These are phyloP conservation scores for Morone chrysops DNA, from an alignment of 2,113 vertebrate genomes.

Conservation along the genomic window DNA sequence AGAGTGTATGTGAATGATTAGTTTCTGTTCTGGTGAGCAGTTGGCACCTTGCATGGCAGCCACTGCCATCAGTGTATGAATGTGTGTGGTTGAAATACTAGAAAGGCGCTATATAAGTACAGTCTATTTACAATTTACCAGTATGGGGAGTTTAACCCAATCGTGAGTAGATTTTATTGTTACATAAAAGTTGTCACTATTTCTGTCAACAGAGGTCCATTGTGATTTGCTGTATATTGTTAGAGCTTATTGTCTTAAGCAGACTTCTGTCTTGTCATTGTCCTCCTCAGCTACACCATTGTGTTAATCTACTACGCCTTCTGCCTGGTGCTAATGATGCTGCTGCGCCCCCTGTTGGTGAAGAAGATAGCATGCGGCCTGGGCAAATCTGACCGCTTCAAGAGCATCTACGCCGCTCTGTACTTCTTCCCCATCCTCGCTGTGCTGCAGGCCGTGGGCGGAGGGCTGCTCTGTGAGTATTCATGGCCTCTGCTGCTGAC, in stretches of 20 bases:
- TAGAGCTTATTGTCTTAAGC: neutral
- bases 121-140: too few relatives aligned
- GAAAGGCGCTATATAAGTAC: too few relatives aligned
- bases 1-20: too few relatives aligned
- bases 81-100: too few relatives aligned
- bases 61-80: too few relatives aligned
- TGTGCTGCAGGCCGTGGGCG: constrained; percentile 95
- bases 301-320: constrained; percentile 98
- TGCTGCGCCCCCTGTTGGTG: constrained; percentile 95
- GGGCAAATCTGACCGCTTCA: constrained; percentile 95
- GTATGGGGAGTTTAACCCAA: too few relatives aligned
- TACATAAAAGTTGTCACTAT: too few relatives aligned
- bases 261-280: neutral
- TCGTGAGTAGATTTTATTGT: too few relatives aligned
- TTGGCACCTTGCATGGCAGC: too few relatives aligned
- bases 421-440: constrained; percentile 99
- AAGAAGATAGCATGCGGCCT: constrained; percentile 98
- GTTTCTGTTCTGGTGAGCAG: too few relatives aligned
- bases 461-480: constrained; percentile 95
- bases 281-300: constrained; percentile 91
- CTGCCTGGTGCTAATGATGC: constrained; percentile 96
- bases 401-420: constrained; percentile 96
- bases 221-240: too few relatives aligned
- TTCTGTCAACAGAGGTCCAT: too few relatives aligned
- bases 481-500: neutral